phyloP scores from a whole-genome alignment of 2,888 invertebrate genomes.

The Spialia ferax region DNA sequence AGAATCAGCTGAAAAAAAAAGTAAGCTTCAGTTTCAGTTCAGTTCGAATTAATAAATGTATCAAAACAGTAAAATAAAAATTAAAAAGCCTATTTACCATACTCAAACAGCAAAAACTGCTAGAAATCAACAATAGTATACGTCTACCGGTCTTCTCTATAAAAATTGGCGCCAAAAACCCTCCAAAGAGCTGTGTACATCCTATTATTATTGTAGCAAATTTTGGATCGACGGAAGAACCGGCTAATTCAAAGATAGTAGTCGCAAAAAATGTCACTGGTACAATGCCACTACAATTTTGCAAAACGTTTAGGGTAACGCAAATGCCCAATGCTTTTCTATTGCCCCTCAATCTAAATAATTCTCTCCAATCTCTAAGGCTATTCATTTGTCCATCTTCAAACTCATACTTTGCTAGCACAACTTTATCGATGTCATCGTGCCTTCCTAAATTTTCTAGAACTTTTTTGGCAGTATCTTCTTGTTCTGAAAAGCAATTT shows the following conservation, averaged over 20 bases:
- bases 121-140: slow-evolving; percentile 38
- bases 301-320: neutral
- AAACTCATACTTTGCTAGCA: slow-evolving; percentile 7
- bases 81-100: slow-evolving; percentile 39
- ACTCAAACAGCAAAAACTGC: slow-evolving; percentile 38
- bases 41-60: too few relatives aligned
- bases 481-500: neutral
- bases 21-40: too few relatives aligned
- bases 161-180: slow-evolving; percentile 38
- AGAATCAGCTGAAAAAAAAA: slow-evolving; percentile 46
- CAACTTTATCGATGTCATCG: neutral
- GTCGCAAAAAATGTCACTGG: slow-evolving; percentile 40
- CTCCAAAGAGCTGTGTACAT: slow-evolving; percentile 40
- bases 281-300: slow-evolving; percentile 42
- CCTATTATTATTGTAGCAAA: slow-evolving; percentile 43
- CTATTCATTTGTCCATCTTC: neutral
- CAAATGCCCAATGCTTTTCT: slow-evolving; percentile 18
- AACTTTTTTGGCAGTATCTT: slow-evolving; percentile 4
- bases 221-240: slow-evolving; percentile 36
- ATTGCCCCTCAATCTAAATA: slow-evolving; percentile 17
- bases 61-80: too few relatives aligned
- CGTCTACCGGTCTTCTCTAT: slow-evolving; percentile 44
- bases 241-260: slow-evolving; percentile 41
- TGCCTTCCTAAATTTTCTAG: slow-evolving; percentile 11
- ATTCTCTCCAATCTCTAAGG: slow-evolving; percentile 8